Percentiles rank a stretch among this genome's conserved stretches.
Conservation (phyloP, 2,888 invertebrate genomes). For the Sphinx pinastri region DNA sequence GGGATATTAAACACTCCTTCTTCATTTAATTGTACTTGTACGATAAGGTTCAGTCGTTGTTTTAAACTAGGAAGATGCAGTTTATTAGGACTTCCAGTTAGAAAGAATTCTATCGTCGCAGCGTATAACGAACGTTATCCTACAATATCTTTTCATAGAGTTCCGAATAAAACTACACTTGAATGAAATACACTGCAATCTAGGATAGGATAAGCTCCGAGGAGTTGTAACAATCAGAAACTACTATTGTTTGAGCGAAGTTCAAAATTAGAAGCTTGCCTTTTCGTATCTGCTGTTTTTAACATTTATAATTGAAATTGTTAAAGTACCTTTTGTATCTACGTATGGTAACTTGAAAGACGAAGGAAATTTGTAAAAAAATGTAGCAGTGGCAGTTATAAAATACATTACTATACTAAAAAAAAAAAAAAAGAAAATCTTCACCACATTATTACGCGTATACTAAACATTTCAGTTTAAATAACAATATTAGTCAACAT, state of each 20-base stretch:
- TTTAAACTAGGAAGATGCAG: no score
- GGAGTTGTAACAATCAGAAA: constrained; percentile 8
- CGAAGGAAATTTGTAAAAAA: not conserved
- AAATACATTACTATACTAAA: not conserved
- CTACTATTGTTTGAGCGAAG: not conserved
- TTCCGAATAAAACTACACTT: not conserved
- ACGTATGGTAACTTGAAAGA: no score
- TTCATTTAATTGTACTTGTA: not conserved
- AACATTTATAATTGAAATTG: no score
- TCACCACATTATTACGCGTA: no score
- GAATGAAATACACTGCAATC: constrained; percentile 22
- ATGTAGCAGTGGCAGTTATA: not conserved
- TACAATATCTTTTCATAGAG: constrained; percentile 7
- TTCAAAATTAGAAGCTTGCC: not conserved
- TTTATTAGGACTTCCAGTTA: no score
- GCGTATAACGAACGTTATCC: constrained; percentile 14
- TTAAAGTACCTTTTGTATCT: no score
- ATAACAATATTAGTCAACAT: no score
- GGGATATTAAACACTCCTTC: no score
- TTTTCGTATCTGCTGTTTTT: not conserved
- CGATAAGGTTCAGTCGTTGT: not conserved
- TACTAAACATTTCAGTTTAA: no score
- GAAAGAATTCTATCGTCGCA: constrained; percentile 6
- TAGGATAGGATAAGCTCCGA: constrained; percentile 13
- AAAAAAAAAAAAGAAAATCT: not conserved